Base-by-base conservation (phyloP, 2,113 vertebrate genomes). In the Varanus komodoensis region DNA sequence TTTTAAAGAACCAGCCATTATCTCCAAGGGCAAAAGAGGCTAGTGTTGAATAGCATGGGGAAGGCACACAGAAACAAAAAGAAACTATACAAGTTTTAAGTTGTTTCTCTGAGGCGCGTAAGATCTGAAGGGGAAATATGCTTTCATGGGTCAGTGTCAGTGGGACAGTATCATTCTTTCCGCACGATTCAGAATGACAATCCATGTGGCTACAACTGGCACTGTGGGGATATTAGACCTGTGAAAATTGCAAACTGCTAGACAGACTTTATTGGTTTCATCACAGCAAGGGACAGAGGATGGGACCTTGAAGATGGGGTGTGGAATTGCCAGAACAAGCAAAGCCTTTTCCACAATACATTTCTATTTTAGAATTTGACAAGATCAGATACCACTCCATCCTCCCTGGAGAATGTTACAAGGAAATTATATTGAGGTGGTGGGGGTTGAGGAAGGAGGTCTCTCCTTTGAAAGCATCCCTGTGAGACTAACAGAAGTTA, bases 401-500 rank as follows among this genome's bases (percentile, higher is more conserved):
- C 7, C 14, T 93, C 88, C 68, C 85, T 68, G 25, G 92, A 83
- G 92, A 93, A 89, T 90, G 89, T 91, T 89, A 50, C 69, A 90
- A 52, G 71, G 64, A 88, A 74, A 90, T 87, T 89, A 91, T 87
- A 50, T 52, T 84, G 68, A 69, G 57, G 34, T 8, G 75, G 79
- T 82, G 68, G 44, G 61, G 57, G 57, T 11, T 6, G 29, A 12
- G 17, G 6, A 1, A 3, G 32, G 6, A 61, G 12, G 27, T 89
- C 74, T 91, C 67, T 92, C 19, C 79, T 77, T 92, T 93, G 90
- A 87, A 89, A 93, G 83, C 84, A 94, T 95, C 94, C 92, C 92
- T 94, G 81, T 90, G 91, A 95, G 94, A 92, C 89, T 93, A 96
- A 96, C 93, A 93, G 92, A 89, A 75, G 8, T 44, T 90, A 81